These are phyloP conservation scores for Agelastica alni DNA, from an alignment of 2,888 invertebrate species.

Conservation along the genomic window DNA sequence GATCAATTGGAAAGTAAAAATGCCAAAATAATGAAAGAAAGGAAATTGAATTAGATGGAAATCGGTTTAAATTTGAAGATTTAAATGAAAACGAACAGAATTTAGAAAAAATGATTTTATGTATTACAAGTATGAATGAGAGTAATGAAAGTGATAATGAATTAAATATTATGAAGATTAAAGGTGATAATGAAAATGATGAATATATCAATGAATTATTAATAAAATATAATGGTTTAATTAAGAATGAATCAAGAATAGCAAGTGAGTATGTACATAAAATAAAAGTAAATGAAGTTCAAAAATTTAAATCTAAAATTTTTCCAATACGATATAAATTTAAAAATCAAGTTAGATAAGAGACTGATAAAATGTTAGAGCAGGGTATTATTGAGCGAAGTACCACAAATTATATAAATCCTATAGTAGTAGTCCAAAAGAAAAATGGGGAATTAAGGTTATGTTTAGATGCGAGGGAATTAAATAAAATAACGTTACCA, in stretches of 20 bases:
- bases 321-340: constrained; percentile 9
- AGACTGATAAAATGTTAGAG: constrained; percentile 2
- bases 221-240: too few relatives aligned
- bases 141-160: background rate
- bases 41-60: too few relatives aligned
- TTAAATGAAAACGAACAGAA: background rate
- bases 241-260: too few relatives aligned
- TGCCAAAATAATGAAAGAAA: background rate
- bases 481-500: background rate
- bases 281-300: too few relatives aligned
- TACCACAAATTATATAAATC: constrained; percentile 10
- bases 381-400: constrained; percentile 7
- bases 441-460: too few relatives aligned
- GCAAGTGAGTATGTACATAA: background rate
- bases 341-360: constrained; percentile 10
- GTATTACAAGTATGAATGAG: background rate
- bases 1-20: background rate
- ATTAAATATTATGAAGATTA: background rate
- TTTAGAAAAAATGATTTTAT: background rate
- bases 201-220: too few relatives aligned
- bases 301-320: background rate
- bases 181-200: background rate
- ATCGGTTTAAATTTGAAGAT: background rate
- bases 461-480: constrained; percentile 2
- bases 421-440: constrained; percentile 5